Base-by-base conservation (phyloP, 1,140 invertebrate species). In the Eriocheir sinensis region DNA sequence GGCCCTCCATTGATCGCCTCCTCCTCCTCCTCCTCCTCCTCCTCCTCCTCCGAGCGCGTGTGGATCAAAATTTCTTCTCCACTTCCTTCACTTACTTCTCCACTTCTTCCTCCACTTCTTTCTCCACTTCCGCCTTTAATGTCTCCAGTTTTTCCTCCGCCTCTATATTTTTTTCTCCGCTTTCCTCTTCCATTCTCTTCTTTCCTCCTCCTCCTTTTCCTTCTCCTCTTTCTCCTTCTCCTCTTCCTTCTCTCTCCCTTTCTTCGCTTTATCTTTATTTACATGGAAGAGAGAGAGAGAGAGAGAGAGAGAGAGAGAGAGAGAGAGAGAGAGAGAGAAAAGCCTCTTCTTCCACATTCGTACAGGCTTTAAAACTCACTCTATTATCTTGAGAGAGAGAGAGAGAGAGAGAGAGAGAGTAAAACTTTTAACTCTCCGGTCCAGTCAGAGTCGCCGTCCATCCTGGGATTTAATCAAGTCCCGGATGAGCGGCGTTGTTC, bases 311-410 rank as follows among this genome's bases (percentile, higher is more conserved):
- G 48, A 53, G 48, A 53, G 48, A 53, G 48, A 53, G 48, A 53
- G 48, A 53, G 48, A 53, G 48, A 53, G 48, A 83, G 60, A 72
- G 60, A 72, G 60, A 72, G 60, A 72, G 60, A 72, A n/a, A 72
- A n/a, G n/a, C 15, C 15, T 15, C 15, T 15, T 72, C 60, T 72
- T n/a, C n/a, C n/a, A n/a, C n/a, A n/a, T n/a, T n/a, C n/a, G n/a
- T n/a, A n/a, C n/a, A n/a, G n/a, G n/a, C n/a, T n/a, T n/a, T n/a
- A n/a, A n/a, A n/a, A n/a, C n/a, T n/a, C n/a, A n/a, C n/a, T n/a
- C n/a, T n/a, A n/a, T n/a, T n/a, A n/a, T n/a, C n/a, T n/a, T n/a
- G 48, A 53, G 48, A 53, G 48, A 53, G 48, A 53, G 48, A 53
- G 48, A 53, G 48, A 53, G 48, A 53, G 48, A 53, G 48, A 83